These are phyloP conservation scores for Paratrypauchen microcephalus DNA, from an alignment of 2,797 vertebrate genomes.

Conservation along the genomic window DNA sequence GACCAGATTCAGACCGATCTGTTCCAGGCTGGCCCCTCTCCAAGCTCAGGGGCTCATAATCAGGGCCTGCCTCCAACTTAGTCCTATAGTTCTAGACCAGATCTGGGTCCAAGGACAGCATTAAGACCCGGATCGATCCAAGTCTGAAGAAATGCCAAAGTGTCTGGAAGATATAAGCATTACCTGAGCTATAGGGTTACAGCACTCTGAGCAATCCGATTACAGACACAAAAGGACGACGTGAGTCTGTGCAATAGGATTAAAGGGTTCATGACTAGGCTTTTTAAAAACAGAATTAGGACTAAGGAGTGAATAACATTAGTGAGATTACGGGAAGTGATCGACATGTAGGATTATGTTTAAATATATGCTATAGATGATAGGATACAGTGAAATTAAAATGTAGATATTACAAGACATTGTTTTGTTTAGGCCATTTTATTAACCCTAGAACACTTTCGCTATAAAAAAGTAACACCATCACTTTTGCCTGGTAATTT, in stretches of 20 bases:
- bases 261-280: conserved; percentile 30
- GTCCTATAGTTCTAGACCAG: not conserved
- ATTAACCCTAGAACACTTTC: too few species aligned
- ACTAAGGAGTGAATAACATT: not conserved
- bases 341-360: not conserved
- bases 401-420: too few species aligned
- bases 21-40: conserved; percentile 2
- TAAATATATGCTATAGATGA: not conserved
- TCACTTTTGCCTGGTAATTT: too few species aligned
- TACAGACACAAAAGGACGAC: conserved; percentile 9
- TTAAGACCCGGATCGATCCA: not conserved
- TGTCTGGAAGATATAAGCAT: conserved; percentile 34
- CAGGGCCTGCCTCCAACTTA: not conserved
- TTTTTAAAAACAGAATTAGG: conserved; percentile 17
- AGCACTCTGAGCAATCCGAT: conserved; percentile 30
- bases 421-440: too few species aligned
- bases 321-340: not conserved
- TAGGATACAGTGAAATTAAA: too few species aligned
- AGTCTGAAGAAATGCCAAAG: conserved; percentile 1
- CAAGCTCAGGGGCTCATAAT: conserved; percentile 1
- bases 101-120: not conserved
- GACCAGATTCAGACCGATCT: conserved; percentile 2
- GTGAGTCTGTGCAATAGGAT: conserved; percentile 13
- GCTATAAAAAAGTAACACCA: too few species aligned
- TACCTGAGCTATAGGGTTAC: conserved; percentile 44